Percentiles rank a stretch among this genome's conserved stretches.
These are phyloP conservation scores for Etheostoma cragini DNA, from an alignment of 2,113 vertebrate genomes.

Conservation along the genomic window DNA sequence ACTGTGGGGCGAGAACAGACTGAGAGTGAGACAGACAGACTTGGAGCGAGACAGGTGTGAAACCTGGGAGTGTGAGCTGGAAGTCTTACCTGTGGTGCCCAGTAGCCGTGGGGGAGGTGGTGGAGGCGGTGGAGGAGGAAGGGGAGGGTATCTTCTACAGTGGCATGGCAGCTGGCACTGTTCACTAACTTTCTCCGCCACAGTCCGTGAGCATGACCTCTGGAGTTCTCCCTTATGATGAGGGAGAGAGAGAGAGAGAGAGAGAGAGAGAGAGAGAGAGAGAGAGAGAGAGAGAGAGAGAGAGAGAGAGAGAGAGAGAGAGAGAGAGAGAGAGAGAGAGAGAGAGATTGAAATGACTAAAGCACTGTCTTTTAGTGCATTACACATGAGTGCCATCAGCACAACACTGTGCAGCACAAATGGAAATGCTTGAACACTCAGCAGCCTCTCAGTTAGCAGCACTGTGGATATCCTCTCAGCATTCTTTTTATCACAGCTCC, in stretches of 20 bases:
- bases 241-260: slow-evolving; percentile 61
- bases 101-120: slow-evolving; percentile 92
- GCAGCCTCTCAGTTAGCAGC: slow-evolving; percentile 56
- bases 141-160: slow-evolving; percentile 91
- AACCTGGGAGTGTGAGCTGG: slow-evolving; percentile 23
- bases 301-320: slow-evolving; percentile 60
- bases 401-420: slow-evolving; percentile 61
- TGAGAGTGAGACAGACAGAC: slow-evolving; percentile 39
- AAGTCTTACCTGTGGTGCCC: slow-evolving; percentile 86
- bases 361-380: slow-evolving; percentile 55
- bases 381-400: slow-evolving; percentile 63
- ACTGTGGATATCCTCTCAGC: slow-evolving; percentile 64
- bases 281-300: slow-evolving; percentile 54
- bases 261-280: slow-evolving; percentile 42
- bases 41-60: slow-evolving; percentile 48
- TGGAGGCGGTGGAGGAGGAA: slow-evolving; percentile 93
- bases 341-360: slow-evolving; percentile 53
- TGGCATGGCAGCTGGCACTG: slow-evolving; percentile 92
- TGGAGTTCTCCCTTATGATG: slow-evolving; percentile 91
- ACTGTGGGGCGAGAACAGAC: slow-evolving; percentile 20
- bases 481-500: slow-evolving; percentile 59
- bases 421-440: slow-evolving; percentile 63
- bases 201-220: slow-evolving; percentile 92
- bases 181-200: slow-evolving; percentile 88
- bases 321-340: slow-evolving; percentile 47